phyloP scores from a whole-genome alignment of 1,140 invertebrate species.

The Subanguina moxae region DNA sequence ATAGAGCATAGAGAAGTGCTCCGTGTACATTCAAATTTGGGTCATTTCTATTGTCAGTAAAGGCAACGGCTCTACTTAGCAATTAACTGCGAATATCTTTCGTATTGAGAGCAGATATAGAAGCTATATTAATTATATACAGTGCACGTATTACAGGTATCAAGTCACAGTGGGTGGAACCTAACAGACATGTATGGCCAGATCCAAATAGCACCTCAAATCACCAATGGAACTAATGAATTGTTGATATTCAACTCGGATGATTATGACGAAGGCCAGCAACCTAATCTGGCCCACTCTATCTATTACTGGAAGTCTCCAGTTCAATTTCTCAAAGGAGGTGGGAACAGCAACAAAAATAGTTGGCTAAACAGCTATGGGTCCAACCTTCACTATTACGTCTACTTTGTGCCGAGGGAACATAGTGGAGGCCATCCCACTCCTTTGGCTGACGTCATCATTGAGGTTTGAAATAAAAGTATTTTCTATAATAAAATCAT shows the following conservation, averaged over 20 bases:
- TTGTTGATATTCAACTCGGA: constrained; percentile 39
- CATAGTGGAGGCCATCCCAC: constrained; percentile 70
- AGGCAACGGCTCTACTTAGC: no score
- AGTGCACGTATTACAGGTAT: constrained; percentile 31
- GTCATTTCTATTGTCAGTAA: no score
- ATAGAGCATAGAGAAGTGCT: no score
- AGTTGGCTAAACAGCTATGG: constrained; percentile 74
- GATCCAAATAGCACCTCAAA: constrained; percentile 17
- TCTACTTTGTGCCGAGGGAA: constrained; percentile 78
- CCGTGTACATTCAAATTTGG: no score
- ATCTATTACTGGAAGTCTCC: constrained; percentile 84
- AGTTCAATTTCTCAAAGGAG: constrained; percentile 61
- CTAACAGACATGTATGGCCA: constrained; percentile 60
- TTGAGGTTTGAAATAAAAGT: constrained; percentile 66
- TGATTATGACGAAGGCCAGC: constrained; percentile 59
- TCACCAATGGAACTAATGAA: constrained; percentile 15
- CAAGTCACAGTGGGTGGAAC: constrained; percentile 55
- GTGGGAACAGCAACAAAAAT: neutral
- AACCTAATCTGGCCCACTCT: constrained; percentile 62
- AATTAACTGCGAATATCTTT: no score
- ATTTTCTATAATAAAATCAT: no score
- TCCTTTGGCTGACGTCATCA: constrained; percentile 72
- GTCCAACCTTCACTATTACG: constrained; percentile 71
- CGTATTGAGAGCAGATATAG: no score
- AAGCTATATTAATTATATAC: no score